phyloP scores from a whole-genome alignment of 2,888 invertebrate genomes.

The Eilema griseolum region DNA sequence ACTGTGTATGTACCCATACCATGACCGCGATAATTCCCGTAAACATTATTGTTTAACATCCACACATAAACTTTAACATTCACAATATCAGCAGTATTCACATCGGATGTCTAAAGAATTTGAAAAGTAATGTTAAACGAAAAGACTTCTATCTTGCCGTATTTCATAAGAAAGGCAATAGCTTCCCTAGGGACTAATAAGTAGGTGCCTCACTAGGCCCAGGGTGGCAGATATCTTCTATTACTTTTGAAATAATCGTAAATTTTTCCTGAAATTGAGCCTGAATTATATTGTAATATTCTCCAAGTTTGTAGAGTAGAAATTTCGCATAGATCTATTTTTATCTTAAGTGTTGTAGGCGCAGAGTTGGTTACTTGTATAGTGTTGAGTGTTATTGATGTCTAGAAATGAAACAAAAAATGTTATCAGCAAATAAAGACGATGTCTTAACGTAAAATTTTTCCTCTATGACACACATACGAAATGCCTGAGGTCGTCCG shows the following conservation, averaged over 20 bases:
- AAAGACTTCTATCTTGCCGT: conserved; percentile 36
- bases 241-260: conserved; percentile 72
- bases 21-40: too few species aligned
- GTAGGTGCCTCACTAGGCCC: conserved; percentile 52
- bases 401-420: too few species aligned
- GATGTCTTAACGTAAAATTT: too few species aligned
- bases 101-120: conserved; percentile 15
- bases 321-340: conserved; percentile 32
- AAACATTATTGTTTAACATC: too few species aligned
- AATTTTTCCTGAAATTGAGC: conserved; percentile 61
- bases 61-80: too few species aligned
- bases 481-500: too few species aligned
- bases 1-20: too few species aligned
- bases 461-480: too few species aligned
- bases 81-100: too few species aligned
- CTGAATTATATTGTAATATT: conserved; percentile 49
- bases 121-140: conserved; percentile 32
- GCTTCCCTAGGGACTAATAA: conserved; percentile 54
- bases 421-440: too few species aligned
- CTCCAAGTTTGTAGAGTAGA: conserved; percentile 38
- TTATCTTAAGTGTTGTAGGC: conserved; percentile 17
- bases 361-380: neutral
- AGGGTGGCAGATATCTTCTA: conserved; percentile 42
- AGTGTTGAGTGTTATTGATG: neutral
- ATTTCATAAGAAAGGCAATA: conserved; percentile 51